Evolutionary conservation across 2,797 vertebrate genomes (phyloP).

Genomic region (Passerculus sandwichensis): DNA sequence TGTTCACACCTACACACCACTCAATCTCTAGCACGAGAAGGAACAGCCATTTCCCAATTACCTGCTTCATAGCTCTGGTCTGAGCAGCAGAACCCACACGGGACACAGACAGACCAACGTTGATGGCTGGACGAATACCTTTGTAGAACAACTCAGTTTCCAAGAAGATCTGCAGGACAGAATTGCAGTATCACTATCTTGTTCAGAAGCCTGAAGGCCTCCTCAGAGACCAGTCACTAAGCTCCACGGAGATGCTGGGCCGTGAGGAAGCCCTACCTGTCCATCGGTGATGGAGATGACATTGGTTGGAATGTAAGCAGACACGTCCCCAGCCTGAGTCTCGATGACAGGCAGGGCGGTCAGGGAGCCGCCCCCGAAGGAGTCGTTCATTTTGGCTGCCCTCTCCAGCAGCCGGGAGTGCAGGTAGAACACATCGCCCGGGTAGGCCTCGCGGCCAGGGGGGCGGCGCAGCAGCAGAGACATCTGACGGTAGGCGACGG

Average conservation of each 20-base stretch:
- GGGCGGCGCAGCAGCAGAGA: slow-evolving; percentile 96
- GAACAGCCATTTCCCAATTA: slow-evolving; percentile 8
- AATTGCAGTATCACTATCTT: neutral
- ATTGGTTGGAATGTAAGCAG: slow-evolving; percentile 98
- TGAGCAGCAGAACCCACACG: slow-evolving; percentile 98
- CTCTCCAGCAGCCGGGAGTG: slow-evolving; percentile 98
- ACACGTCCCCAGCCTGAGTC: slow-evolving; percentile 98
- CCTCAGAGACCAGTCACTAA: neutral
- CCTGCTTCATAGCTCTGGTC: slow-evolving; percentile 99
- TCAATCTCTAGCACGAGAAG: rapidly evolving
- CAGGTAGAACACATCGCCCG: slow-evolving; percentile 97
- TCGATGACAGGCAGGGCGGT: slow-evolving; percentile 97
- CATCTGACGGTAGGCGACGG: slow-evolving; percentile 98
- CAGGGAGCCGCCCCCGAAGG: slow-evolving; percentile 95
- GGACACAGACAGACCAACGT: slow-evolving; percentile 97
- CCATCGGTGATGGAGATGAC: slow-evolving; percentile 99
- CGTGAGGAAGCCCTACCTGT: slow-evolving; percentile 79
- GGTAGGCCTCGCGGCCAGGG: slow-evolving; percentile 96
- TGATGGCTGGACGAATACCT: slow-evolving; percentile 97
- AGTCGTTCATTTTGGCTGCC: slow-evolving; percentile 98
- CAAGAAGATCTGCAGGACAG: slow-evolving; percentile 89
- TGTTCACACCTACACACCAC: neutral
- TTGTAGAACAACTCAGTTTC: slow-evolving; percentile 99
- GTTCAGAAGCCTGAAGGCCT: neutral
- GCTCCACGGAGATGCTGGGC: rapidly evolving